phyloP scores from a whole-genome alignment of 2,888 invertebrate genomes.

The Mythimna impura region DNA sequence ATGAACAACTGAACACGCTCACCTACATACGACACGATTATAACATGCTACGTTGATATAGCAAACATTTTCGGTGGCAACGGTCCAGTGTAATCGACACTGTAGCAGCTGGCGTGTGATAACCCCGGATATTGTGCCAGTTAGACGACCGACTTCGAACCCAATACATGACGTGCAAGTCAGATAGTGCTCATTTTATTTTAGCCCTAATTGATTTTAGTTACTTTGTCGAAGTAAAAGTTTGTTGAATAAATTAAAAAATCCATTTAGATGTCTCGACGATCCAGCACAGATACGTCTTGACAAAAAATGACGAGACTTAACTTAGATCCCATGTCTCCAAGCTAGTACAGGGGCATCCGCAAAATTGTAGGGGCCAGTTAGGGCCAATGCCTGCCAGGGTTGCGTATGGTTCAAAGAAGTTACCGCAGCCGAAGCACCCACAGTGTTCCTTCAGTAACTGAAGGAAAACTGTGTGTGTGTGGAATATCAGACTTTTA shows the following conservation, averaged over 20 bases:
- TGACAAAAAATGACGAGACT: background rate
- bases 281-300: background rate
- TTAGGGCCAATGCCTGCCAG: no score
- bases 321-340: no score
- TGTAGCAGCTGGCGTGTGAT: slow-evolving; percentile 79
- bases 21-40: slow-evolving; percentile 52
- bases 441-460: no score
- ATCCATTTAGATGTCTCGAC: background rate
- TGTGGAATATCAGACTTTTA: no score
- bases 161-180: slow-evolving; percentile 54
- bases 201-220: slow-evolving; percentile 20
- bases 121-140: slow-evolving; percentile 79
- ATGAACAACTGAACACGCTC: slow-evolving; percentile 53
- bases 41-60: slow-evolving; percentile 51
- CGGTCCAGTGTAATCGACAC: slow-evolving; percentile 75
- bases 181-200: slow-evolving; percentile 38
- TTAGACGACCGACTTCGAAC: slow-evolving; percentile 66
- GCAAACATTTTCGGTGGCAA: slow-evolving; percentile 71
- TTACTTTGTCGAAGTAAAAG: background rate
- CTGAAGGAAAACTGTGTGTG: no score
- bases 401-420: no score
- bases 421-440: no score
- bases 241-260: background rate
- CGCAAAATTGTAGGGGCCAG: no score
- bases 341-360: no score